These are phyloP conservation scores for Heterochromis multidens DNA, from an alignment of 2,113 vertebrate species.

Conservation along the genomic window DNA sequence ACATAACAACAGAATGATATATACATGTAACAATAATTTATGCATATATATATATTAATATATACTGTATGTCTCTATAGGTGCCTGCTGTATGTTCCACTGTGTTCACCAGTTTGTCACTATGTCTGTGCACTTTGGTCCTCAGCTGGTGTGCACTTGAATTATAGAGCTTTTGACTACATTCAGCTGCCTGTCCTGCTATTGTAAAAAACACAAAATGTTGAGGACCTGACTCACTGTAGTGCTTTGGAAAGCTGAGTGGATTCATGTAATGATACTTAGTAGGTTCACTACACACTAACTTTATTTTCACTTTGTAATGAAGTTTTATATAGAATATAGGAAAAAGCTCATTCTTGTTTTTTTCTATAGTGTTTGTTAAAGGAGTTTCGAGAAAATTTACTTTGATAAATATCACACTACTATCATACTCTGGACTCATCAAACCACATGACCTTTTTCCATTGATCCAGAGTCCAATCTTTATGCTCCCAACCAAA, in stretches of 20 bases:
- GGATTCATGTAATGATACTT: background rate
- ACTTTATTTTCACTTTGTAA: background rate
- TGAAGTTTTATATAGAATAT: background rate
- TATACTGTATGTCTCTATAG: too few species aligned
- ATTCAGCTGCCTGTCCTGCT: background rate
- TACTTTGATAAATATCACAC: too few species aligned
- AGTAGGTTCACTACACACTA: background rate
- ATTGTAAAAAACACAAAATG: background rate
- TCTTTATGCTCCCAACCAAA: background rate
- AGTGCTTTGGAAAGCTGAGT: background rate
- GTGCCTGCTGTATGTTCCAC: background rate
- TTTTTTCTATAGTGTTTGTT: too few species aligned
- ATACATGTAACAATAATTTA: too few species aligned
- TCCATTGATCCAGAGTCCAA: background rate
- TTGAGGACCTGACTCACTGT: background rate
- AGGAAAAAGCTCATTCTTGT: too few species aligned
- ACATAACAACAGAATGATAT: too few species aligned
- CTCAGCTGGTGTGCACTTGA: background rate
- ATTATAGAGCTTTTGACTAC: background rate
- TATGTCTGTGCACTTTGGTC: background rate
- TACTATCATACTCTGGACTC: too few species aligned
- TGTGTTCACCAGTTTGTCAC: background rate
- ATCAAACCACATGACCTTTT: background rate
- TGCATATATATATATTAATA: too few species aligned
- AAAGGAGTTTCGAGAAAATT: too few species aligned